These are phyloP conservation scores for Hylia prasina DNA, from an alignment of 2,113 vertebrate genomes.

Conservation along the genomic window DNA sequence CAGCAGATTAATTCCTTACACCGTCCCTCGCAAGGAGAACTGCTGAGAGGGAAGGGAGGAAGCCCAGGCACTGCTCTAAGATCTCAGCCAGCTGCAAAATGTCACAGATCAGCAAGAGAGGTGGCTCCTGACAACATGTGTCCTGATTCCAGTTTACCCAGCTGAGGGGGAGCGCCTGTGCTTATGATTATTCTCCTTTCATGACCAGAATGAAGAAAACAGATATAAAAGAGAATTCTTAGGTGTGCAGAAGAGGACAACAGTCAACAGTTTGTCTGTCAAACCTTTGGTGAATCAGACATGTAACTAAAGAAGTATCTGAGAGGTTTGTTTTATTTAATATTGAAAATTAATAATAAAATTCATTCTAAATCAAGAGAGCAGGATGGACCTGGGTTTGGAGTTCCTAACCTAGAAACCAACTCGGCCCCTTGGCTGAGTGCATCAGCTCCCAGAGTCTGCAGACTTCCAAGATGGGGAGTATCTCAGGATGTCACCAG, in stretches of 20 bases:
- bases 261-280: not conserved
- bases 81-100: not conserved
- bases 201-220: not conserved
- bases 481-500: not conserved
- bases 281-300: not conserved
- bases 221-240: not conserved
- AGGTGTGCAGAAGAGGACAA: not conserved
- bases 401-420: not conserved
- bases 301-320: not conserved
- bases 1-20: not conserved
- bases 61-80: not conserved
- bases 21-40: not conserved
- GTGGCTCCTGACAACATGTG: not conserved
- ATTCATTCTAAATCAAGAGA: not conserved
- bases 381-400: not conserved
- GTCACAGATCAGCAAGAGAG: not conserved
- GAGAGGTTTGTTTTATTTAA: not conserved
- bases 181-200: not conserved
- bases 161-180: not conserved
- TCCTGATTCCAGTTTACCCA: not conserved
- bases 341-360: not conserved
- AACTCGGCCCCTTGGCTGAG: accelerated
- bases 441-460: not conserved
- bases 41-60: not conserved
- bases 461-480: not conserved